phyloP scores from a whole-genome alignment of 2,888 invertebrate species.

The Leptarthrus brevirostris region DNA sequence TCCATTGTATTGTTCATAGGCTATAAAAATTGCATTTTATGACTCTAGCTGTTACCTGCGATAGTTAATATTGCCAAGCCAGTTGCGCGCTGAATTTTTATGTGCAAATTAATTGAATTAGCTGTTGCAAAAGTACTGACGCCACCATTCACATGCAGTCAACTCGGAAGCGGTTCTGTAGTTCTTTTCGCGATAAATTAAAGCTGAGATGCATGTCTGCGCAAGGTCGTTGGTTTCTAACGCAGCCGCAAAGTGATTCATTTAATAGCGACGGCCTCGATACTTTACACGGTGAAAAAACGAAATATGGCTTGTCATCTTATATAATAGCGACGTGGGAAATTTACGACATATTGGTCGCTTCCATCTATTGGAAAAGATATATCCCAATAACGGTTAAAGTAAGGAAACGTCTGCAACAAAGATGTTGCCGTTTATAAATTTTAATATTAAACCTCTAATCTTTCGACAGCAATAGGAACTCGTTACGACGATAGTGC shows the following conservation, averaged over 20 bases:
- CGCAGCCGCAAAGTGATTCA: not conserved
- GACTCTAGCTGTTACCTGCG: conserved; percentile 26
- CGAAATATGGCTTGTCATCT: too few species aligned
- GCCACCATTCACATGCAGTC: conserved; percentile 44
- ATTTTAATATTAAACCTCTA: too few species aligned
- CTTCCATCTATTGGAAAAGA: too few species aligned
- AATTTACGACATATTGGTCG: too few species aligned
- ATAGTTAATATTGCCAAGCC: conserved; percentile 1
- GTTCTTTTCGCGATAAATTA: not conserved
- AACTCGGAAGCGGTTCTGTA: not conserved
- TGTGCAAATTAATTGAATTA: conserved; percentile 41
- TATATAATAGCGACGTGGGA: too few species aligned
- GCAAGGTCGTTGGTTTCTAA: not conserved
- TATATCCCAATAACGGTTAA: too few species aligned
- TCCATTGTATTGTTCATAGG: conserved; percentile 45
- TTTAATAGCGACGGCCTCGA: not conserved
- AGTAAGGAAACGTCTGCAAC: too few species aligned
- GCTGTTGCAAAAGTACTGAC: conserved; percentile 35
- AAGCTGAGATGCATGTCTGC: not conserved
- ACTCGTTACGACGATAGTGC: too few species aligned
- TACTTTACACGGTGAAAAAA: not conserved
- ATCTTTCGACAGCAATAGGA: too few species aligned
- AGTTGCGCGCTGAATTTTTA: conserved; percentile 36
- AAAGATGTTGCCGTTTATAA: too few species aligned
- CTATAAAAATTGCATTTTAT: conserved; percentile 45